A percentile compares a stretch with the other conserved stretches of the same genome.
Conservation (phyloP, 2,888 invertebrate genomes). For the Amiota minor region DNA sequence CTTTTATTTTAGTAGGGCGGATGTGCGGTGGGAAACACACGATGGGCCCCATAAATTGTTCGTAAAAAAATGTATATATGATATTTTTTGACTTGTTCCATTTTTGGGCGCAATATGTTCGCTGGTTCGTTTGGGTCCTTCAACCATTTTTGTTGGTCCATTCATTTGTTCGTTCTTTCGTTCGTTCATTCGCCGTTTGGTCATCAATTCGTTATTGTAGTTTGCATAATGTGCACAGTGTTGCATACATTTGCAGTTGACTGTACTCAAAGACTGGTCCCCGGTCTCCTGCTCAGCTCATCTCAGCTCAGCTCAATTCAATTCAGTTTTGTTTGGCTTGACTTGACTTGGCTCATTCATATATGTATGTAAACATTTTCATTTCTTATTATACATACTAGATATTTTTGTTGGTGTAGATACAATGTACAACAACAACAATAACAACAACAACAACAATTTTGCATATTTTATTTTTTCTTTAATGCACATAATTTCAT, state of each 20-base stretch:
- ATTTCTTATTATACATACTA: background rate
- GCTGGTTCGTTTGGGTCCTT: background rate
- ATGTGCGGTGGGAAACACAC: background rate
- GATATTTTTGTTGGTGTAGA: slow-evolving; percentile 38
- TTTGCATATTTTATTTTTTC: slow-evolving; percentile 68
- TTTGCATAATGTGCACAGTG: slow-evolving; percentile 12
- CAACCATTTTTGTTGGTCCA: background rate
- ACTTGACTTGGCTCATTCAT: background rate
- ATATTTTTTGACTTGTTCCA: slow-evolving; percentile 62
- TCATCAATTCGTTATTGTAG: slow-evolving; percentile 24
- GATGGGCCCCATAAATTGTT: slow-evolving; percentile 60
- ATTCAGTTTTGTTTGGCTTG: background rate
- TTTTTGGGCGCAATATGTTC: slow-evolving; percentile 60
- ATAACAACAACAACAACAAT: slow-evolving; percentile 37
- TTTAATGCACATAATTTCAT: slow-evolving; percentile 68
- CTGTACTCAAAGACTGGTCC: background rate
- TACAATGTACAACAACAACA: no score
- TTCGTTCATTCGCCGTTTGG: slow-evolving; percentile 13
- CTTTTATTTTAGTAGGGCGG: background rate
- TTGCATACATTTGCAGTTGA: slow-evolving; percentile 17
- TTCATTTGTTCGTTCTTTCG: background rate
- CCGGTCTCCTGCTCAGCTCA: background rate
- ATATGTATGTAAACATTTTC: background rate
- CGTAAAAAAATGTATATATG: slow-evolving; percentile 51
- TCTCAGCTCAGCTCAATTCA: background rate